phyloP scores from a whole-genome alignment of 1,140 invertebrate genomes.

The Trichoplusia ni region DNA sequence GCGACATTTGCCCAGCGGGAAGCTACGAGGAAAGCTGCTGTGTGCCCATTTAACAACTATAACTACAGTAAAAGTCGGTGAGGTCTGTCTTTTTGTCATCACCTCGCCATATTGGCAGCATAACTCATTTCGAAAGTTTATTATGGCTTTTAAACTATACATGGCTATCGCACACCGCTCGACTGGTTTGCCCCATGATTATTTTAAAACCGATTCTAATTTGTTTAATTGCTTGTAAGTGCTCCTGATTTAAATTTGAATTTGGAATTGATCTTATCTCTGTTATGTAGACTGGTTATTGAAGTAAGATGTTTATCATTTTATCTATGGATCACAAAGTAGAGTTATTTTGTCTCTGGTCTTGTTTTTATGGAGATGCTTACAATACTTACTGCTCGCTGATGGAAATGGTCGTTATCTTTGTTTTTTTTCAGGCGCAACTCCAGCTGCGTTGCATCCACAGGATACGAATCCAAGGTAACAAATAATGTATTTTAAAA shows the following conservation, averaged over 20 bases:
- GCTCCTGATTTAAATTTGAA: constrained; percentile 14
- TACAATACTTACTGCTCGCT: too few species aligned
- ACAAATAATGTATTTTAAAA: too few species aligned
- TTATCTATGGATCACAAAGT: too few species aligned
- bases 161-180: constrained; percentile 8
- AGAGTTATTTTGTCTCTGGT: too few species aligned
- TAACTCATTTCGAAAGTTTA: constrained; percentile 36
- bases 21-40: constrained; percentile 36
- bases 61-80: constrained; percentile 33
- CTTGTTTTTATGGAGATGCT: too few species aligned
- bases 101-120: constrained; percentile 10
- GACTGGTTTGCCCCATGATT: neutral
- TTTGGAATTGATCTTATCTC: constrained; percentile 18
- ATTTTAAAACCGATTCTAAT: constrained; percentile 2
- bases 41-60: constrained; percentile 17
- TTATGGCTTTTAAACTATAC: constrained; percentile 19
- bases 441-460: too few species aligned
- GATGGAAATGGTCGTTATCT: too few species aligned
- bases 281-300: neutral
- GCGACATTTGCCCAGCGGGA: constrained; percentile 34
- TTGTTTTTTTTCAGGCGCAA: too few species aligned
- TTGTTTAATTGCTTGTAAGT: constrained; percentile 10
- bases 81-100: constrained; percentile 33
- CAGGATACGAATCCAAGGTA: too few species aligned
- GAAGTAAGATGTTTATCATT: neutral